Base-by-base conservation (phyloP, 2,113 vertebrate genomes). In the Macquaria australasica region DNA sequence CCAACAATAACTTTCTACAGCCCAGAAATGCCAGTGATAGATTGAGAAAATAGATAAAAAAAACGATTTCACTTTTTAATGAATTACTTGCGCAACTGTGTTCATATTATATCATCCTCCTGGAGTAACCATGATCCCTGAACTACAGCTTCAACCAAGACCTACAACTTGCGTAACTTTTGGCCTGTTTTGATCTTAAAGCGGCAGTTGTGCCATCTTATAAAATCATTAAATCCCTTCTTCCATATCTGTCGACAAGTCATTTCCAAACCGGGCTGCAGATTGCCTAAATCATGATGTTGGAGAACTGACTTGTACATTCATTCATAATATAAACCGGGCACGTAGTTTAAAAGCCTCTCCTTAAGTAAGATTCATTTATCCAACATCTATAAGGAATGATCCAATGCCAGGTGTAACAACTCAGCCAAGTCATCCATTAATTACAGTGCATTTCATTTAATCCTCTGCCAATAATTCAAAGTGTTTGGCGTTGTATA, bases 31-130 rank as follows among this genome's bases (percentile, higher is more conserved):
- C 37, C 28, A 69, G 51, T 58, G 70, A 34, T 34, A 34, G 34
- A 73, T 81, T 84, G 50, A 77, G 51, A 71, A 80, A 71, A 79
- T 45, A 81, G 68, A 84, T 84, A 9, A 81, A 89, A 81, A 89
- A 73, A 56, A 5, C 34, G 18, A 39, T 51, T 85, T 71, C 6
- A 45, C 56, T 50, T 68, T 77, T 81, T 73, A 88, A 79, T 83
- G 25, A 87, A 73, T 16, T 8, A 55, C 50, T 64, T 90, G 66
- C 63, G 10, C 63, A 87, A 83, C 81, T 43, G 31, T 48, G 51
- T 43, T 9, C 11, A 0, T 45, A 41, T 85, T 64, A 78, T 84
- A 68, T 82, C 50, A 51, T 51, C 72, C 18, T 64, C 45, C 43
- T 76, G 18, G 16, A 67, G 43, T 34, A 73, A 21, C 23, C 21